phyloP scores from a whole-genome alignment of 2,797 vertebrate genomes.

The Lepilemur ruficaudatus region DNA sequence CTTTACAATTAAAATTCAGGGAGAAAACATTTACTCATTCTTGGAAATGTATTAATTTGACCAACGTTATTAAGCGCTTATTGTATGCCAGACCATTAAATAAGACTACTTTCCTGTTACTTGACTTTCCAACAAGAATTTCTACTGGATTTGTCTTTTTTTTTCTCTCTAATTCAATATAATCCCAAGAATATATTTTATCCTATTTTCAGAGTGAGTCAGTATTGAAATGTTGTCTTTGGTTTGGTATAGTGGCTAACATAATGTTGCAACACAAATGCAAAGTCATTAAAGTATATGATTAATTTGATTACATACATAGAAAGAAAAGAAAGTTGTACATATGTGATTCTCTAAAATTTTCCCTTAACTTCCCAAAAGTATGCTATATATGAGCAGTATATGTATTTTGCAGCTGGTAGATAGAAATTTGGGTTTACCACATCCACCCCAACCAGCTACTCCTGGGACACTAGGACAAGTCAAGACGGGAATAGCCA shows the following conservation, averaged over 20 bases:
- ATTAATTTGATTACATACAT: neutral
- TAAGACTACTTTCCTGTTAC: conserved; percentile 2
- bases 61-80: neutral
- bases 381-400: neutral
- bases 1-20: conserved; percentile 27
- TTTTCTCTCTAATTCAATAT: neutral
- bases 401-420: neutral
- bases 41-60: conserved; percentile 7
- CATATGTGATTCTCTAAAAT: neutral
- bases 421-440: neutral
- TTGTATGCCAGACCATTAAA: neutral
- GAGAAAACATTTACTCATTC: neutral
- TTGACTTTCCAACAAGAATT: neutral
- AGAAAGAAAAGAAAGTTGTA: neutral
- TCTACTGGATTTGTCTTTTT: neutral
- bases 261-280: neutral
- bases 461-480: neutral
- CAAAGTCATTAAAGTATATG: neutral
- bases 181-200: neutral
- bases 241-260: neutral
- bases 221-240: neutral
- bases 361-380: neutral
- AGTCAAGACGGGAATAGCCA: neutral
- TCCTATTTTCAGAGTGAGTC: neutral
- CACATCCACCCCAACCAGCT: neutral